Base-by-base conservation (phyloP, 1,140 invertebrate genomes). In the Drosophila tsacasi region DNA sequence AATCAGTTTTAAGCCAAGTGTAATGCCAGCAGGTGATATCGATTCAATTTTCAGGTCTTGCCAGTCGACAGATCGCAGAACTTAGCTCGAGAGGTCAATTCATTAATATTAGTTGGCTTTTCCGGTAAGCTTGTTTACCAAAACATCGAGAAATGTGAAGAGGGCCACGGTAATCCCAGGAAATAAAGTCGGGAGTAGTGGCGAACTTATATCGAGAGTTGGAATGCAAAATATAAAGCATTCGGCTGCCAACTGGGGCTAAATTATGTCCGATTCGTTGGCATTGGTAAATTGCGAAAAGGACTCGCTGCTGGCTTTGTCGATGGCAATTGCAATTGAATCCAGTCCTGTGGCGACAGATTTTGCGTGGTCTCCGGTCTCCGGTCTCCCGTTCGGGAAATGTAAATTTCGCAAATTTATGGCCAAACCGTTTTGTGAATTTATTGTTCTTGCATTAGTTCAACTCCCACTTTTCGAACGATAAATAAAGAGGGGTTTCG, bases 1-100 rank as follows among this genome's bases (percentile, higher is more conserved):
- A 76, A 84, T 84, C 82, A 78, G 82, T 81, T 80, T 69, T 84
- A 74, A 84, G 72, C 60, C 77, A 57, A 71, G 71, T 74, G 75
- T 82, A 82, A 82, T 80, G 68, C 72, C 72, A 73, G 37, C 50
- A 79, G 81, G 64, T 83, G 69, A 83, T 76, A 83, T 68, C 75
- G 63, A 76, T 76, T 83, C 69, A 69, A 75, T 76, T 76, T 66
- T 55, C 47, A 59, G 50, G 25, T 58, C 49, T 37, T 47, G 25
- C 21, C 27, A 8, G 15, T n/a, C 21, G 25, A 15, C 25, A 6
- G 25, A 57, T 62, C 47, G 42, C 27, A 30, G 50, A 60, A 69
- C 27, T 58, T 19, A 58, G 35, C 25, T 27, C 15, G 60, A 63
- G 32, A 40, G 49, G 71, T 42, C 71, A 75, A 75, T 75, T 74